Base-by-base conservation (phyloP, 2,797 vertebrate species). In the Fistularia commersonii region DNA sequence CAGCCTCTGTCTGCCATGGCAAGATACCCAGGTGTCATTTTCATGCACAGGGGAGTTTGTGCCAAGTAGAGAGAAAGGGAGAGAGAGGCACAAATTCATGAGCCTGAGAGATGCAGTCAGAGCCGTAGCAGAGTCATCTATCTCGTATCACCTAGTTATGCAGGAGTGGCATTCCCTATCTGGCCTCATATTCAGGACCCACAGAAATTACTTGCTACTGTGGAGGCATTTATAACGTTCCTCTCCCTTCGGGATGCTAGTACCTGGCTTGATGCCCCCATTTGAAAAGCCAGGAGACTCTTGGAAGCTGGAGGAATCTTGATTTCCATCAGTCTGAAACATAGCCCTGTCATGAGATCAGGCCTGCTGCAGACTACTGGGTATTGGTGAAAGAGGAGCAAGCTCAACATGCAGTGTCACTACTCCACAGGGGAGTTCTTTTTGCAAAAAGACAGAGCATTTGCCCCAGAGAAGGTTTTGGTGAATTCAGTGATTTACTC, bases 161-260 rank as follows among this genome's bases (percentile, higher is more conserved):
- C 60, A 64, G 63, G 57, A 63, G 69, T 69, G 74, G 80, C 72
- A 78, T 84, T 64, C 67, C 66, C 67, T 76, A 74, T 84, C 81
- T 80, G 48, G 0, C 53, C 65, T 55, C 54, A 14, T 67, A 55
- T 62, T 76, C 64, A 0, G 66, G 74, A 61, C 54, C 54, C 57
- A 66, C 62, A 8, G 64, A 74, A 72, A 83, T 85, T 76, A 77
- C 66, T 82, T 67, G 70, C 54, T 59, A 35, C 60, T 57, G 64
- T 51, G 51, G 60, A 69, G 61, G 57, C 41, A 53, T 9, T 55
- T 56, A 45, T 41, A 57, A 45, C 41, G 75, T 73, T 68, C 46
- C 51, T 49, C 53, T 35, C 54, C 54, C 48, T 59, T 59, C 35
- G 49, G 42, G 47, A 70, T 54, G 48, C 55, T 51, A 11, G 55